phyloP scores from a whole-genome alignment of 2,888 invertebrate genomes.

The Diadegma fenestrale region DNA sequence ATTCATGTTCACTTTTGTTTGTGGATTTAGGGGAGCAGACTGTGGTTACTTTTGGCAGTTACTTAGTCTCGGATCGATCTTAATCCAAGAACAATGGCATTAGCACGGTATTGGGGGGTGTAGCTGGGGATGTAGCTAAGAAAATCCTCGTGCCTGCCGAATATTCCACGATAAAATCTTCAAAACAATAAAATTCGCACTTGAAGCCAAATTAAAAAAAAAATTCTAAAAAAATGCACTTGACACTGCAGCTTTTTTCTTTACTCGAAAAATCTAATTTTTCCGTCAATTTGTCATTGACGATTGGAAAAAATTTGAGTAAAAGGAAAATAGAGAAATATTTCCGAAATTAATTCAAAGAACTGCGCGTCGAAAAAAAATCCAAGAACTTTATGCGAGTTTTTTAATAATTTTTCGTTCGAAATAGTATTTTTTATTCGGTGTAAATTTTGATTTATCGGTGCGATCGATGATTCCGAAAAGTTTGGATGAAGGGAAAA shows the following conservation, averaged over 20 bases:
- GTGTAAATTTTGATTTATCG: too few species aligned
- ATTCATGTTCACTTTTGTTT: neutral
- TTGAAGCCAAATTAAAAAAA: neutral
- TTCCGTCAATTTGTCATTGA: neutral
- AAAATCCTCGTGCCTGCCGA: conserved; percentile 1
- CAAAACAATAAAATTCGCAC: conserved; percentile 37
- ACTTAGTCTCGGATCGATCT: conserved; percentile 80
- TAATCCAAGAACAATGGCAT: conserved; percentile 80
- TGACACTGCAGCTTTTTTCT: neutral
- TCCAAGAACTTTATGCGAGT: too few species aligned
- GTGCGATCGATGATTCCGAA: too few species aligned
- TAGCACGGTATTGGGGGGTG: conserved; percentile 73
- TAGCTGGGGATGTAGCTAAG: conserved; percentile 10
- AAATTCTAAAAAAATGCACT: neutral
- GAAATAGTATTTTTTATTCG: too few species aligned
- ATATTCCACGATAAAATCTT: conserved; percentile 17
- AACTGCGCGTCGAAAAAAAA: too few species aligned
- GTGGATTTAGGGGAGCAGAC: conserved; percentile 34
- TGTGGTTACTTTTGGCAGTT: conserved; percentile 74
- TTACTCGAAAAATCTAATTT: neutral
- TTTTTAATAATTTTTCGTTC: too few species aligned
- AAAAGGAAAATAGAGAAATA: neutral
- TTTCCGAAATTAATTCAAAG: too few species aligned
- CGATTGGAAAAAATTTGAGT: neutral
- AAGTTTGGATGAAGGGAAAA: too few species aligned